Evolutionary conservation across 2,888 invertebrate species (phyloP).

Genomic region (Sthenelais limicola): DNA sequence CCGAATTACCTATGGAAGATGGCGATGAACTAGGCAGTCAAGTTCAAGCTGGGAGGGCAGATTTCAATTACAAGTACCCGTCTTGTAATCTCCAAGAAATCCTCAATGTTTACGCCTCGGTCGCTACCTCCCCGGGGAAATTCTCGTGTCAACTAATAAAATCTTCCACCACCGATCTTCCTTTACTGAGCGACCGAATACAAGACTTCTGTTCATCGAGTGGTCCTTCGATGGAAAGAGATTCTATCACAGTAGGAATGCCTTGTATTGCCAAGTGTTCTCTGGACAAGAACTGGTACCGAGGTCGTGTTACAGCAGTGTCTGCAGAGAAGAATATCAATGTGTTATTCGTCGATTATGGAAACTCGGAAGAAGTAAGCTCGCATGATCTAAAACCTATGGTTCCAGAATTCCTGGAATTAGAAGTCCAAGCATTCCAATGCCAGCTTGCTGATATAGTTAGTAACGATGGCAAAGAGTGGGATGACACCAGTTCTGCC

Average conservation of each 20-base stretch:
- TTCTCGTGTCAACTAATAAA: constrained; percentile 61
- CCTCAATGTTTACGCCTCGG: constrained; percentile 8
- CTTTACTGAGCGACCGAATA: constrained; percentile 57
- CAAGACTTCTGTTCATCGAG: constrained; percentile 50
- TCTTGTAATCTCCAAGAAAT: neutral
- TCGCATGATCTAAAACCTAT: constrained; percentile 50
- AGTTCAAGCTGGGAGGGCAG: neutral
- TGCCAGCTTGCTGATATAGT: constrained; percentile 66
- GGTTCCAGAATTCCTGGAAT: constrained; percentile 51
- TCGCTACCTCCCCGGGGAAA: constrained; percentile 52
- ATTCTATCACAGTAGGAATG: constrained; percentile 49
- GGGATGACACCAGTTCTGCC: constrained; percentile 34
- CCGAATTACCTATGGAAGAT: neutral
- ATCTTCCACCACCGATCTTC: constrained; percentile 48
- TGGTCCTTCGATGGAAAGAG: constrained; percentile 46
- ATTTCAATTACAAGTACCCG: neutral
- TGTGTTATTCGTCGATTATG: constrained; percentile 65
- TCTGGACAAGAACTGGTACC: constrained; percentile 66
- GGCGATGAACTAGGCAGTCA: neutral
- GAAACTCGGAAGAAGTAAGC: constrained; percentile 60
- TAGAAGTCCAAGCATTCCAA: constrained; percentile 56
- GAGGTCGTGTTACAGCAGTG: constrained; percentile 50
- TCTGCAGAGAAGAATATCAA: too few species aligned
- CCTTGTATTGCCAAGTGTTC: constrained; percentile 57
- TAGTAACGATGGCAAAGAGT: neutral